Conservation (phyloP, 1,140 invertebrate species). For the Temnothorax curvispinosus region DNA sequence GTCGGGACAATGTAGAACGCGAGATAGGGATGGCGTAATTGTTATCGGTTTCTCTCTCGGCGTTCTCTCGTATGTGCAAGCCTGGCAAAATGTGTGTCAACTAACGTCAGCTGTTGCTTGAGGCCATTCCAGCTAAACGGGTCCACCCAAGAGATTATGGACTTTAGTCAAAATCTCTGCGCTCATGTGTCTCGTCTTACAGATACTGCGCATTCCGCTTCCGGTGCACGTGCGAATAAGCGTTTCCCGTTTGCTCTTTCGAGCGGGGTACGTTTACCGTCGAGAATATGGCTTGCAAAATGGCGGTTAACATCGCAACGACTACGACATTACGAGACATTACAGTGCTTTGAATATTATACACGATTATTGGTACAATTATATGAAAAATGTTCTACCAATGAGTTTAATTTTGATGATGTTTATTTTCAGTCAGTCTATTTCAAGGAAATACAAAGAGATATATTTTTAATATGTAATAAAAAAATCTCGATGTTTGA, state of each 20-base stretch:
- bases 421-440: neutral
- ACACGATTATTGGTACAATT: neutral
- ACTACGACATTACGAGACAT: neutral
- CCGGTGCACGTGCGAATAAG: conserved; percentile 44
- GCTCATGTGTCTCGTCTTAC: conserved; percentile 43
- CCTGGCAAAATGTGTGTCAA: conserved; percentile 75
- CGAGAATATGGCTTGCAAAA: neutral
- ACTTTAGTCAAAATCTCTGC: conserved; percentile 71
- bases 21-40: conserved; percentile 68
- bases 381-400: neutral
- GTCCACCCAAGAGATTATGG: conserved; percentile 68
- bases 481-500: neutral
- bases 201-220: conserved; percentile 43
- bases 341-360: neutral
- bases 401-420: neutral
- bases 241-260: conserved; percentile 4
- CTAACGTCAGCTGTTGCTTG: conserved; percentile 85
- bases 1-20: conserved; percentile 57
- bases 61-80: conserved; percentile 65
- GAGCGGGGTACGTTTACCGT: neutral
- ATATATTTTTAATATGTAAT: neutral
- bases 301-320: neutral
- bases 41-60: conserved; percentile 69
- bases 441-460: neutral
- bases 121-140: conserved; percentile 84